These are phyloP conservation scores for Oryzias dopingdopingensis DNA, from an alignment of 2,797 vertebrate species.

Conservation along the genomic window DNA sequence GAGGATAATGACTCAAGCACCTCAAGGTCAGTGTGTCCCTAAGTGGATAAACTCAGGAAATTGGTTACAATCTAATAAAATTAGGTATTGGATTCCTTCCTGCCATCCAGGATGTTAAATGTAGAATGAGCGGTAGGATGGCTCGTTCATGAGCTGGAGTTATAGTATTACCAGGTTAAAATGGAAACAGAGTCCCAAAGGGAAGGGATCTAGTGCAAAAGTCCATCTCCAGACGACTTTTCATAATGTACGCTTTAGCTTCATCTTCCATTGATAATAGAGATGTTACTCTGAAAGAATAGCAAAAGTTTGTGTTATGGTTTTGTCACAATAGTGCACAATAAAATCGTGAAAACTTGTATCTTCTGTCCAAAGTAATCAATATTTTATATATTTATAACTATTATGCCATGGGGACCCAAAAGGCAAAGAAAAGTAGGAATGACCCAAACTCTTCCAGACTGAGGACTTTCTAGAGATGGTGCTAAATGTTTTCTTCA, in stretches of 20 bases:
- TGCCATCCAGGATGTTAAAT: conserved; percentile 46
- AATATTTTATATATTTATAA: no score
- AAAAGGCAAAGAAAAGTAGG: no score
- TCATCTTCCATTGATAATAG: background rate
- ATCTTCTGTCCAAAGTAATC: background rate
- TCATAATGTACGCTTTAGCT: background rate
- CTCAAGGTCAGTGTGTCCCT: conserved; percentile 54
- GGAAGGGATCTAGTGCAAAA: conserved; percentile 8
- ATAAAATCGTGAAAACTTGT: background rate
- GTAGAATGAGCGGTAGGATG: conserved; percentile 33
- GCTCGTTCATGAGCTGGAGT: conserved; percentile 49
- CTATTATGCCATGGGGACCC: no score
- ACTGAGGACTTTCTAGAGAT: conserved; percentile 25
- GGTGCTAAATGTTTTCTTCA: conserved; percentile 18
- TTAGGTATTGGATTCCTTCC: conserved; percentile 65
- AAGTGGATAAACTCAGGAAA: conserved; percentile 76
- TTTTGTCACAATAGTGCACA: background rate
- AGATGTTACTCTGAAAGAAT: background rate
- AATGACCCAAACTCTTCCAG: background rate
- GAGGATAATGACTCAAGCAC: conserved; percentile 51
- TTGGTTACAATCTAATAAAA: conserved; percentile 69
- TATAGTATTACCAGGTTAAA: conserved; percentile 20
- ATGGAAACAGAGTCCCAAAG: conserved; percentile 17
- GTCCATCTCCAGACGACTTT: background rate
- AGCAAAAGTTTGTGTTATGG: background rate